Evolutionary conservation across 2,113 vertebrate genomes (phyloP).

Genomic region (Poeciliopsis prolifica): DNA sequence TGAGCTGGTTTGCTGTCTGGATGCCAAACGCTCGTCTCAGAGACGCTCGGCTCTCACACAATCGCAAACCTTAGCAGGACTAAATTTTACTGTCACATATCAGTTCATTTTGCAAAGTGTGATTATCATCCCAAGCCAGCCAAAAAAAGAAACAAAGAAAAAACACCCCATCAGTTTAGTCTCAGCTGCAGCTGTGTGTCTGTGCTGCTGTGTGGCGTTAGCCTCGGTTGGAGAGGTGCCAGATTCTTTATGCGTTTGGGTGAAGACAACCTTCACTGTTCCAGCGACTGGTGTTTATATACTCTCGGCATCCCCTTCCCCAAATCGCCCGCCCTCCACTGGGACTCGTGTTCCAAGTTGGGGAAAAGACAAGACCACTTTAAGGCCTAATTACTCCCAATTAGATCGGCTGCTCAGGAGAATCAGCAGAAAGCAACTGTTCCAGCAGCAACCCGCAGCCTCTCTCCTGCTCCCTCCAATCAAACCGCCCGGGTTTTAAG

Average conservation of each 20-base stretch:
- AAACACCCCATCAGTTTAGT: slow-evolving; percentile 24
- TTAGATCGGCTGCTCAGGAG: slow-evolving; percentile 61
- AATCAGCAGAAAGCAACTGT: slow-evolving; percentile 61
- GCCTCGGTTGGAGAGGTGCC: slow-evolving; percentile 49
- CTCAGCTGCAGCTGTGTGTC: slow-evolving; percentile 27
- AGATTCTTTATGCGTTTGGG: slow-evolving; percentile 25
- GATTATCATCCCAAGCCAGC: slow-evolving; percentile 5
- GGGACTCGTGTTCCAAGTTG: slow-evolving; percentile 59
- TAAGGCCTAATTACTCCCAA: slow-evolving; percentile 72
- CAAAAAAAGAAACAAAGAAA: not conserved
- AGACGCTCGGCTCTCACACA: not conserved
- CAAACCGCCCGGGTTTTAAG: slow-evolving; percentile 27
- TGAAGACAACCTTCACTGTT: slow-evolving; percentile 28
- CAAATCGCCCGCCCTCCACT: slow-evolving; percentile 19
- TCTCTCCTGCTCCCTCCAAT: slow-evolving; percentile 42
- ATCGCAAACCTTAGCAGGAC: not conserved
- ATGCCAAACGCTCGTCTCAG: not conserved
- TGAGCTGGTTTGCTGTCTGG: not conserved
- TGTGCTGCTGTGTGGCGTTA: slow-evolving; percentile 39
- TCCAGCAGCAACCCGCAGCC: slow-evolving; percentile 41
- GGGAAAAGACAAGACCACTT: slow-evolving; percentile 64
- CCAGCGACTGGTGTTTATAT: slow-evolving; percentile 15
- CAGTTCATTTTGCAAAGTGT: slow-evolving; percentile 26
- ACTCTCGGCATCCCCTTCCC: not conserved
- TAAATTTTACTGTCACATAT: slow-evolving; percentile 12